phyloP scores from a whole-genome alignment of 1,140 invertebrate genomes.

The Platorchestia sp. region DNA sequence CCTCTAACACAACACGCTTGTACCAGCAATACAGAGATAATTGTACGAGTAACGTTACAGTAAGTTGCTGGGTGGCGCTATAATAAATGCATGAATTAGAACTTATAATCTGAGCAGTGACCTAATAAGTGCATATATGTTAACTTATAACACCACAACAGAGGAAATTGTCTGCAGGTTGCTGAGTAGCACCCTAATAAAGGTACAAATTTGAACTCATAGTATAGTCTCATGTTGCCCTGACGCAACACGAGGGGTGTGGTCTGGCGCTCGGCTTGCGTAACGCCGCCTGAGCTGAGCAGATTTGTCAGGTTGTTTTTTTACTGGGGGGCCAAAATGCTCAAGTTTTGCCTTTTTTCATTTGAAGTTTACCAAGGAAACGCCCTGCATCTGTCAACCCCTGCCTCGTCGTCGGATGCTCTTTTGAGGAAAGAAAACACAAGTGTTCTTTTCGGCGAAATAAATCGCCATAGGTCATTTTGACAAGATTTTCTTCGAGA shows the following conservation, averaged over 20 bases:
- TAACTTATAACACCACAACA: too few relatives aligned
- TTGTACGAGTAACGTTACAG: neutral
- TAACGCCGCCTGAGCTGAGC: neutral
- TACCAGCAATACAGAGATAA: neutral
- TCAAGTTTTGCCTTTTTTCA: too few relatives aligned
- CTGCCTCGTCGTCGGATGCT: too few relatives aligned
- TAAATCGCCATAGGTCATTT: too few relatives aligned
- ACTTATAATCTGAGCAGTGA: neutral
- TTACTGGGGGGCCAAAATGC: too few relatives aligned
- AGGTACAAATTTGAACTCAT: neutral
- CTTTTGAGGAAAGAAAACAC: too few relatives aligned
- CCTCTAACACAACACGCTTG: neutral
- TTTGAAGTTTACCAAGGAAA: too few relatives aligned
- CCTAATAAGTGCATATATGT: neutral
- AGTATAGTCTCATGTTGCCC: neutral
- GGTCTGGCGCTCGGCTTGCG: neutral
- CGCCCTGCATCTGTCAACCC: too few relatives aligned
- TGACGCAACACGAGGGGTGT: neutral
- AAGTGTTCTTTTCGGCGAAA: too few relatives aligned
- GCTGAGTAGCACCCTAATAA: neutral
- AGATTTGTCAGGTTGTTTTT: too few relatives aligned
- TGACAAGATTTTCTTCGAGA: too few relatives aligned
- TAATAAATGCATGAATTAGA: neutral
- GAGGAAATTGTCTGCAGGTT: too few relatives aligned
- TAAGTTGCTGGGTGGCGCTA: neutral